phyloP scores from a whole-genome alignment of 2,888 invertebrate species.

The Saturnia pavonia region DNA sequence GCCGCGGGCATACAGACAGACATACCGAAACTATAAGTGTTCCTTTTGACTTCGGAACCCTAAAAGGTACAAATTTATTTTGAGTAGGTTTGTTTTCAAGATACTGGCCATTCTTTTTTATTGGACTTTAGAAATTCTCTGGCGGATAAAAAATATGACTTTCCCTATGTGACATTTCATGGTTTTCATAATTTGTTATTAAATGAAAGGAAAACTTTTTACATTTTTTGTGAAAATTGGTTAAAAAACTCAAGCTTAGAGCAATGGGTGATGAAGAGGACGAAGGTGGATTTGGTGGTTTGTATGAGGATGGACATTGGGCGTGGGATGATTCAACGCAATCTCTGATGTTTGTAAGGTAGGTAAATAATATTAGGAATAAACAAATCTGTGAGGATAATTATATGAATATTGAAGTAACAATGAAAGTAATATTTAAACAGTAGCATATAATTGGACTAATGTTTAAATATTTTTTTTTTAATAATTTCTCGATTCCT shows the following conservation, averaged over 20 bases:
- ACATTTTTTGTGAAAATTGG: background rate
- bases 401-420: background rate
- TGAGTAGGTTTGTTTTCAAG: background rate
- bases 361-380: constrained; percentile 7
- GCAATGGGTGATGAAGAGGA: constrained; percentile 70
- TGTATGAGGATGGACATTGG: constrained; percentile 77
- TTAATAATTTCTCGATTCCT: background rate
- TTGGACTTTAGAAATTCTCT: no score
- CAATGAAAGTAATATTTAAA: background rate
- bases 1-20: no score
- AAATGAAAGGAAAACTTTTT: background rate
- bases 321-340: constrained; percentile 66
- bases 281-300: constrained; percentile 60
- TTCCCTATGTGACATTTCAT: background rate
- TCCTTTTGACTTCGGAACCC: no score
- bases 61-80: background rate
- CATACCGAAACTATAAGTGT: no score
- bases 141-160: background rate
- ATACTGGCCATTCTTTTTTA: background rate
- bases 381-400: no score
- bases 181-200: background rate
- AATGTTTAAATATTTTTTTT: background rate
- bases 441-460: background rate
- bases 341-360: constrained; percentile 63
- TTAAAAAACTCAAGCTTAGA: background rate